Evolutionary conservation across 2,888 invertebrate genomes (phyloP).

Genomic region (Allygus modestus): DNA sequence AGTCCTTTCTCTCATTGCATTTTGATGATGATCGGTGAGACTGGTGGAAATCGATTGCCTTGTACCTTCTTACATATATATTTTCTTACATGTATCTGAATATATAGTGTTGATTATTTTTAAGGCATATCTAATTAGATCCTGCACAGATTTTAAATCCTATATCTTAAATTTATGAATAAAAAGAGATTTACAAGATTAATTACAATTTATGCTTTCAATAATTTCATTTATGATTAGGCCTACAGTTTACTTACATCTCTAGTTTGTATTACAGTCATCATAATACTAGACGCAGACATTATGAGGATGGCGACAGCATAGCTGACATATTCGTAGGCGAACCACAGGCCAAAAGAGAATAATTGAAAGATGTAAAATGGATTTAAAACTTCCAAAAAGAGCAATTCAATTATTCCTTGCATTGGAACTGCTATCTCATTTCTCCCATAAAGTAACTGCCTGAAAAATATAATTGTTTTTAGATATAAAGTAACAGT

Average conservation of each 20-base stretch:
- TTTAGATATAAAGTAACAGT: slow-evolving; percentile 54
- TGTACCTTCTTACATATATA: too few relatives aligned
- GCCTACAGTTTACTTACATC: slow-evolving; percentile 80
- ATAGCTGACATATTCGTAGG: slow-evolving; percentile 93
- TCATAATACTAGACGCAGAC: slow-evolving; percentile 88
- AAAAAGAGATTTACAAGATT: too few relatives aligned
- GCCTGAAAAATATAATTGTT: slow-evolving; percentile 76
- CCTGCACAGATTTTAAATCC: too few relatives aligned
- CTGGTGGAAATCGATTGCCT: too few relatives aligned
- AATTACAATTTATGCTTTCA: too few relatives aligned
- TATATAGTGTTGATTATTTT: too few relatives aligned
- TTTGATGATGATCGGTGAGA: too few relatives aligned
- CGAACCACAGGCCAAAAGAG: slow-evolving; percentile 92
- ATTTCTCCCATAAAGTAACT: slow-evolving; percentile 89
- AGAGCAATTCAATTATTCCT: slow-evolving; percentile 83
- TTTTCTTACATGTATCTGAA: too few relatives aligned
- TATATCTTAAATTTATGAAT: too few relatives aligned
- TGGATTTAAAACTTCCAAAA: slow-evolving; percentile 92
- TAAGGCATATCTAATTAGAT: too few relatives aligned
- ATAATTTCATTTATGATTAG: too few relatives aligned
- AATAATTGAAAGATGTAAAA: slow-evolving; percentile 98
- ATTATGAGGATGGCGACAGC: slow-evolving; percentile 91
- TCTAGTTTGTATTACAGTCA: slow-evolving; percentile 90
- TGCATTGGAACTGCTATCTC: slow-evolving; percentile 89
- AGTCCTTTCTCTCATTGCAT: too few relatives aligned